Conservation (phyloP, 2,888 invertebrate genomes). For the Seira ritae region DNA sequence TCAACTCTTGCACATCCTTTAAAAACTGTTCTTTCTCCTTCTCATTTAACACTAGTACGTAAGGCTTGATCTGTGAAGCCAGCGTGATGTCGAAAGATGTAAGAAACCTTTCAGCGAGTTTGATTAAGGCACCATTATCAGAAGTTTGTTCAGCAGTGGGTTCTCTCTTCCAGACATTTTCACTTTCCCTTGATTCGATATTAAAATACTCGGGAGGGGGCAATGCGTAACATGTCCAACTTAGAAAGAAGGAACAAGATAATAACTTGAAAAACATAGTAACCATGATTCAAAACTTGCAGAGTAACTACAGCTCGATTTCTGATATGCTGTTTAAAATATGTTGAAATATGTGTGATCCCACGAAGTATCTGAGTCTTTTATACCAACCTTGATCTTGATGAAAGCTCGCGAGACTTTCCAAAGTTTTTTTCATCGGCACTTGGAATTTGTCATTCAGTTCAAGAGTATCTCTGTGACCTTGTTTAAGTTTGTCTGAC, state of each 20-base stretch:
- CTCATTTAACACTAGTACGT: conserved; percentile 37
- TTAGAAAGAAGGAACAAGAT: neutral
- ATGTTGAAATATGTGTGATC: conserved; percentile 30
- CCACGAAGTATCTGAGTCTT: conserved; percentile 32
- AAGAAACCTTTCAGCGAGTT: conserved; percentile 48
- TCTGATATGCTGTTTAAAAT: conserved; percentile 31
- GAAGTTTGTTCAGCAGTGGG: neutral
- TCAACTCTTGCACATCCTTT: conserved; percentile 53
- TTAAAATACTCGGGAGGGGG: neutral
- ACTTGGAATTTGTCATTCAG: too few relatives aligned
- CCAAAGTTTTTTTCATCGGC: conserved; percentile 29
- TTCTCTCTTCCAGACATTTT: neutral
- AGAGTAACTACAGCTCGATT: too few relatives aligned
- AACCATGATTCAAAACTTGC: neutral
- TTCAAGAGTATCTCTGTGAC: neutral
- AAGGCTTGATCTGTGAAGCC: conserved; percentile 44
- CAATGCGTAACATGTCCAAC: neutral
- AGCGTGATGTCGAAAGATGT: conserved; percentile 40
- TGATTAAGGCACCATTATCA: conserved; percentile 20
- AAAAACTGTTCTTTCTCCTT: conserved; percentile 49
- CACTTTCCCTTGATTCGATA: neutral
- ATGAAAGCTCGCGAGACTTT: conserved; percentile 22
- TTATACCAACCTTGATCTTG: conserved; percentile 39
- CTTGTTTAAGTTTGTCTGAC: conserved; percentile 34
- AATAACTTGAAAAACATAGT: neutral